These are phyloP conservation scores for Saimiri boliviensis DNA, from an alignment of 2,113 vertebrate genomes.

Conservation along the genomic window DNA sequence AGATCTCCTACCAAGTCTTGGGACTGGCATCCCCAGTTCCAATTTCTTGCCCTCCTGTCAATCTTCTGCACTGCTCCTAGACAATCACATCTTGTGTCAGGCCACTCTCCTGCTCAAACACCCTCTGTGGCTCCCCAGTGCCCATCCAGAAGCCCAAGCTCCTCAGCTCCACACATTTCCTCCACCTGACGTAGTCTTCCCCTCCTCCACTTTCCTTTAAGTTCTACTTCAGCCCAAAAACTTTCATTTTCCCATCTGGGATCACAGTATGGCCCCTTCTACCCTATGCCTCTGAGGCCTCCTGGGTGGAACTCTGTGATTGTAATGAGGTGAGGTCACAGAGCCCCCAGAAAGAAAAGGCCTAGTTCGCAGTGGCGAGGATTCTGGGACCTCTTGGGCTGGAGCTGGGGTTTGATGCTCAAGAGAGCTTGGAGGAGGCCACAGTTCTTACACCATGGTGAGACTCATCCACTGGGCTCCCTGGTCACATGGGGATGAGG, in stretches of 20 bases:
- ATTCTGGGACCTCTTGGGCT: conserved; percentile 8
- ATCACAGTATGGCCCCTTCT: not conserved
- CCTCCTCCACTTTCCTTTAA: not conserved
- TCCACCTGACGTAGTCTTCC: not conserved
- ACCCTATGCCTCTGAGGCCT: not conserved
- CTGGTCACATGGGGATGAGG: not conserved
- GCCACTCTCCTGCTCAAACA: not conserved
- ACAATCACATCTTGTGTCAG: not conserved
- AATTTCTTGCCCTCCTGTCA: not conserved
- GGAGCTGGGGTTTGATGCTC: not conserved
- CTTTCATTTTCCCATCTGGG: not conserved
- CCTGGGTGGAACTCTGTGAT: conserved; percentile 24
- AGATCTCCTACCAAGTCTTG: not conserved
- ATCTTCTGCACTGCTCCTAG: not conserved
- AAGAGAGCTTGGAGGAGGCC: not conserved
- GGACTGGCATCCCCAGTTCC: not conserved
- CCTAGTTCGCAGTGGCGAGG: not conserved
- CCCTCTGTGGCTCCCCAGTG: not conserved
- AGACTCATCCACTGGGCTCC: not conserved
- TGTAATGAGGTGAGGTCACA: conserved; percentile 60
- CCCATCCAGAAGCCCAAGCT: not conserved
- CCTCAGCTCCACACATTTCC: not conserved
- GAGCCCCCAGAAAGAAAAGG: not conserved
- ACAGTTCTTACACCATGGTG: conserved; percentile 37
- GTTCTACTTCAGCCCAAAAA: not conserved